A percentile compares a stretch with the other conserved stretches of the same genome.
phyloP scores from a whole-genome alignment of 2,888 invertebrate genomes.

The Spicauda simplicius region DNA sequence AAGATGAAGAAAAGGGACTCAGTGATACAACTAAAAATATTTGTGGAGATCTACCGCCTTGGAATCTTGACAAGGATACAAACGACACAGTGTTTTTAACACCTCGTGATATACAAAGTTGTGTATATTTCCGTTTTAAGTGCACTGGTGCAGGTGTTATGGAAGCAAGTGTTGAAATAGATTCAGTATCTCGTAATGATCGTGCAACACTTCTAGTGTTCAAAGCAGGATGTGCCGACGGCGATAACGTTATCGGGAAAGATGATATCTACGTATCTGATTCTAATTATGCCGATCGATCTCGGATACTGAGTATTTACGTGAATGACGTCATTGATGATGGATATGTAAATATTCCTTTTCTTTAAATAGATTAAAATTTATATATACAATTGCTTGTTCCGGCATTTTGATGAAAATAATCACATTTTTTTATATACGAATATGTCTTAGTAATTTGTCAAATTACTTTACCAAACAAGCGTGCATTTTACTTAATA shows the following conservation, averaged over 20 bases:
- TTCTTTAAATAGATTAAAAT: background rate
- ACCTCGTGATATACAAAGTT: constrained; percentile 17
- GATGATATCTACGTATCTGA: constrained; percentile 18
- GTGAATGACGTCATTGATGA: constrained; percentile 21
- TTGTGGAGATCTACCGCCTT: constrained; percentile 22
- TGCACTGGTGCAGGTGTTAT: constrained; percentile 1
- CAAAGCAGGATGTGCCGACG: constrained; percentile 9
- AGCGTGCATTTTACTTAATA: too few relatives aligned
- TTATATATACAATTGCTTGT: background rate
- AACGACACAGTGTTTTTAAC: constrained; percentile 16
- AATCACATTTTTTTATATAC: too few relatives aligned
- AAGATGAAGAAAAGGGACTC: background rate
- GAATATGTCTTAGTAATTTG: too few relatives aligned
- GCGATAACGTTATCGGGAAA: constrained; percentile 27
- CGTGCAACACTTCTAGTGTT: constrained; percentile 6
- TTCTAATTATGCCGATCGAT: constrained; percentile 19
- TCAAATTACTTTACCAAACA: too few relatives aligned
- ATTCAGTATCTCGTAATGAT: constrained; percentile 16
- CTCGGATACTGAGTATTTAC: constrained; percentile 24
- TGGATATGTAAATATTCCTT: constrained; percentile 27
- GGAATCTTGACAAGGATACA: constrained; percentile 9
- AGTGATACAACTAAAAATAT: constrained; percentile 14
- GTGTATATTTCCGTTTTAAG: constrained; percentile 20
- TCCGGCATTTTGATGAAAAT: too few relatives aligned
- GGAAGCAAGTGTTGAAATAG: constrained; percentile 15